Percentiles rank a stretch among this genome's conserved stretches.
phyloP scores from a whole-genome alignment of 2,113 vertebrate genomes.

The Phoenicopterus ruber region DNA sequence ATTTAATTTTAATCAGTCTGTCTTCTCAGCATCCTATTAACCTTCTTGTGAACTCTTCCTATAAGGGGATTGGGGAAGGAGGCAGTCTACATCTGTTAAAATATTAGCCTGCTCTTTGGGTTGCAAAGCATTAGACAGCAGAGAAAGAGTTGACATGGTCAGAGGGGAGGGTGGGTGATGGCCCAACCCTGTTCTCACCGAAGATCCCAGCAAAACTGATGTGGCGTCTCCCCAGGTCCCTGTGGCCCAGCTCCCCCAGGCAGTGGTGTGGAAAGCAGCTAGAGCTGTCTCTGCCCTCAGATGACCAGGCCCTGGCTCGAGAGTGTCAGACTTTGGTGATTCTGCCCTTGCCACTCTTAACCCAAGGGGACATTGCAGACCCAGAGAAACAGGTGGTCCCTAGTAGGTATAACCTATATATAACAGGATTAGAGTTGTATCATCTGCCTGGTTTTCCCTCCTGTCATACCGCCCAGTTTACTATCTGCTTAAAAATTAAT shows the following conservation, averaged over 20 bases:
- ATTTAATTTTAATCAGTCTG: constrained; percentile 47
- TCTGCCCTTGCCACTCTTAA: not conserved
- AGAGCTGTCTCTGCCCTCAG: not conserved
- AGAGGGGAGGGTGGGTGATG: not conserved
- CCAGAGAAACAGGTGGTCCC: not conserved
- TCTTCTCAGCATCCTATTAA: constrained; percentile 55
- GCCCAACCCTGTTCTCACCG: not conserved
- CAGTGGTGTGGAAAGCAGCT: not conserved
- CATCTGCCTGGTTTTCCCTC: not conserved
- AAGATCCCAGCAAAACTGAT: not conserved
- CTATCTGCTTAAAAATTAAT: not conserved
- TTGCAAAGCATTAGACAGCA: not conserved
- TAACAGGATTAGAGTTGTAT: not conserved
- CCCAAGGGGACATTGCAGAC: not conserved
- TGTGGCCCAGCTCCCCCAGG: not conserved
- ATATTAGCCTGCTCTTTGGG: not conserved
- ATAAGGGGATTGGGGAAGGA: not conserved
- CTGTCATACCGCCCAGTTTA: not conserved
- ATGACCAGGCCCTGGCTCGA: not conserved
- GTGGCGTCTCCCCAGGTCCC: not conserved
- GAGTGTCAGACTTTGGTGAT: not conserved
- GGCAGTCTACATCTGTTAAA: not conserved
- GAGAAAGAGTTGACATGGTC: not conserved
- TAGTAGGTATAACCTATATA: not conserved
- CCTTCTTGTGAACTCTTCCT: constrained; percentile 26